Percentiles rank a stretch among this genome's conserved stretches.
Conservation (phyloP, 2,113 vertebrate species). For the Hepsetus odoe region DNA sequence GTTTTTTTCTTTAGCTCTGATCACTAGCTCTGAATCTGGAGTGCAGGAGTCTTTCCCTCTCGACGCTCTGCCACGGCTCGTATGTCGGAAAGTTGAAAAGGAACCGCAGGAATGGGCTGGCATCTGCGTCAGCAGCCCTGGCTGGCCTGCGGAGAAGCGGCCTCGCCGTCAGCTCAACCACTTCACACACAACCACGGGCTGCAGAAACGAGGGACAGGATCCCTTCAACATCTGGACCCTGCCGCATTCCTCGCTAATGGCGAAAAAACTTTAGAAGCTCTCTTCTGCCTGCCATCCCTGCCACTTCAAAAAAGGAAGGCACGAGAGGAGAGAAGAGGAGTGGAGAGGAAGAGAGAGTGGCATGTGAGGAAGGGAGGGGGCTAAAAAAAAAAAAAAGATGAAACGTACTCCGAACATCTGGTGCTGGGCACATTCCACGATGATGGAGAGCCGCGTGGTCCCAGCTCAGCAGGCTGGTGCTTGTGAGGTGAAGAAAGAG, state of each 20-base stretch:
- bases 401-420: slow-evolving; percentile 71
- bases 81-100: slow-evolving; percentile 71
- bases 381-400: slow-evolving; percentile 32
- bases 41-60: slow-evolving; percentile 14
- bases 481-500: slow-evolving; percentile 51
- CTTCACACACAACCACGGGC: slow-evolving; percentile 68
- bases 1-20: neutral
- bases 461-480: slow-evolving; percentile 67
- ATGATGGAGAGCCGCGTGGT: slow-evolving; percentile 66
- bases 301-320: slow-evolving; percentile 68
- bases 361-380: no score
- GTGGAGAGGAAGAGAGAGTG: slow-evolving; percentile 56
- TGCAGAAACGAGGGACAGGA: slow-evolving; percentile 52
- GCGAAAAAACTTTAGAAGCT: slow-evolving; percentile 66
- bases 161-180: slow-evolving; percentile 71
- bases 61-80: slow-evolving; percentile 41
- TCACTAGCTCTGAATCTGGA: neutral
- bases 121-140: slow-evolving; percentile 72
- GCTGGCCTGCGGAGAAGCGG: slow-evolving; percentile 61
- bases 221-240: slow-evolving; percentile 76
- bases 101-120: slow-evolving; percentile 76
- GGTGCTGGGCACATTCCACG: slow-evolving; percentile 66
- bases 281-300: slow-evolving; percentile 51
- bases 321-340: slow-evolving; percentile 20
- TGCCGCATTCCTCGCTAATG: slow-evolving; percentile 71